A percentile compares a stretch with the other conserved stretches of the same genome.
phyloP scores from a whole-genome alignment of 2,113 vertebrate genomes.

The Phocoena phocoena region DNA sequence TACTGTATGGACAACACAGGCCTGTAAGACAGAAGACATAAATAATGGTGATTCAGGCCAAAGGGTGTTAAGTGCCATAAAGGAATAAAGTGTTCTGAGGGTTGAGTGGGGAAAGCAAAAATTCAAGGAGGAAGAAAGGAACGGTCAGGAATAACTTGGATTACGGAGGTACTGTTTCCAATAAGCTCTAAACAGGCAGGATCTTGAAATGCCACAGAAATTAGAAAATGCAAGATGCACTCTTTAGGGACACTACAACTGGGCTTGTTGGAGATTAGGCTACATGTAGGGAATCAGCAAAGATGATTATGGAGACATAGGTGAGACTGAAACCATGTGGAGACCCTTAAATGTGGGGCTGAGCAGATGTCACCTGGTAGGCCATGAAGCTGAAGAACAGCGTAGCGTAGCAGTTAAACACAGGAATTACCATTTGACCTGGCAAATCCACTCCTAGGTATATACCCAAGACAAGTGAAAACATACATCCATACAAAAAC shows the following conservation, averaged over 20 bases:
- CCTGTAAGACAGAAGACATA: background rate
- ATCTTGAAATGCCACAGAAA: background rate
- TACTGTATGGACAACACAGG: background rate
- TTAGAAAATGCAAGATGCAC: background rate
- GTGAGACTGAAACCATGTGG: background rate
- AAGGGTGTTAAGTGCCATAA: background rate
- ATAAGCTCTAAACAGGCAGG: background rate
- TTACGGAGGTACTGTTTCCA: background rate
- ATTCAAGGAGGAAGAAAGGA: background rate
- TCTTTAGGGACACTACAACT: background rate
- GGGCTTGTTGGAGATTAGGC: background rate
- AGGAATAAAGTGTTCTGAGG: background rate
- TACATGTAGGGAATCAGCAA: background rate
- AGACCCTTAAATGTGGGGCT: background rate
- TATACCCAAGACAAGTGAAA: background rate
- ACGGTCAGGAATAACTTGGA: background rate
- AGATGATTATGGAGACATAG: background rate
- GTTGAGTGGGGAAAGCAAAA: background rate
- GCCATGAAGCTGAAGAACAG: background rate
- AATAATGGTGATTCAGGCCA: background rate
- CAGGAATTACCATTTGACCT: background rate
- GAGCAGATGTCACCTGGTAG: background rate
- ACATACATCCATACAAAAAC: background rate
- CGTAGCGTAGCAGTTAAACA: background rate
- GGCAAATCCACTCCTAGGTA: background rate